Percentiles rank a stretch among this genome's conserved stretches.
phyloP scores from a whole-genome alignment of 2,797 vertebrate genomes.

The Acanthurus lineatus region DNA sequence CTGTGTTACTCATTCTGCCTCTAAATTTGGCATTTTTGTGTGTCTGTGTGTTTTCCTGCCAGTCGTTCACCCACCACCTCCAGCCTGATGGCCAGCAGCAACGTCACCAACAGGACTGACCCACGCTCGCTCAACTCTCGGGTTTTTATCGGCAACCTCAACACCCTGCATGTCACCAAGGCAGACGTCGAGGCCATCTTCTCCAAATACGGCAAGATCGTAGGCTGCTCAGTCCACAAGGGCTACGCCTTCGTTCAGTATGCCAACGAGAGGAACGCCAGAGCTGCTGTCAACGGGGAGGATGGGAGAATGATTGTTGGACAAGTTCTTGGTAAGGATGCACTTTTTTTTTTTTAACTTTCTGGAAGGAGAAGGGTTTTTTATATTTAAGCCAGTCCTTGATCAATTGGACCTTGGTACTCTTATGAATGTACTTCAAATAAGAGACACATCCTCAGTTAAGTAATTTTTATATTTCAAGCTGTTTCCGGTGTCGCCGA shows the following conservation, averaged over 20 bases:
- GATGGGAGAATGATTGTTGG: conserved; percentile 95
- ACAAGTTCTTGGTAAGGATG: conserved; percentile 90
- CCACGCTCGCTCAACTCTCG: conserved; percentile 94
- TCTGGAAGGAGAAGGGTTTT: not conserved
- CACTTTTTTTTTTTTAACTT: not conserved
- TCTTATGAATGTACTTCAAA: not conserved
- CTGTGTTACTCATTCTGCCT: not conserved
- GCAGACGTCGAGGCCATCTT: conserved; percentile 95
- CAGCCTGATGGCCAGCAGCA: conserved; percentile 92
- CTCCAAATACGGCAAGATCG: conserved; percentile 94
- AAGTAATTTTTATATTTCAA: no score
- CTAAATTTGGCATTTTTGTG: conserved; percentile 32
- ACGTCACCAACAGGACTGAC: conserved; percentile 96
- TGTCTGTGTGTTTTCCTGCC: conserved; percentile 48
- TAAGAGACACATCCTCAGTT: no score
- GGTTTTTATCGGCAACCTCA: conserved; percentile 96
- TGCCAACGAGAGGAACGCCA: conserved; percentile 92
- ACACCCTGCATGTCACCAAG: conserved; percentile 96
- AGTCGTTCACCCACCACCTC: conserved; percentile 77
- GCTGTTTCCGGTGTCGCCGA: no score
- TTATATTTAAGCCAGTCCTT: not conserved
- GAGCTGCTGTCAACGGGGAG: conserved; percentile 89
- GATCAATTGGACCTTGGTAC: no score
- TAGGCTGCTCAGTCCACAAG: conserved; percentile 96
- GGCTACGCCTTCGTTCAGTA: conserved; percentile 96